phyloP scores from a whole-genome alignment of 2,888 invertebrate species.

The Agrilus biguttatus region DNA sequence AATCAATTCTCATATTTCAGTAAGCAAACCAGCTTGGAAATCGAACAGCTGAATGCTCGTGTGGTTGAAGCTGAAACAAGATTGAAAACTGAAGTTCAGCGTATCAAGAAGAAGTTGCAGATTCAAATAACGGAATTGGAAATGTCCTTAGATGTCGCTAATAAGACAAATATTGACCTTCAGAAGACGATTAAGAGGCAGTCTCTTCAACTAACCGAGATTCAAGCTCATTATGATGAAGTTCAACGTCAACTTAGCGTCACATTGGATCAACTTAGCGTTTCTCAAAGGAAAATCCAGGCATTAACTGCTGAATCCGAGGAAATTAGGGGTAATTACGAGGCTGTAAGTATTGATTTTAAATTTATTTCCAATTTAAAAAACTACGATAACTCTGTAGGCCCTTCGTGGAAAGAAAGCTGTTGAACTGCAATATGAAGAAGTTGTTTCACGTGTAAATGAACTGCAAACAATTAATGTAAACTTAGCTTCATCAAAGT shows the following conservation, averaged over 20 bases:
- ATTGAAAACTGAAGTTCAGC: conserved; percentile 87
- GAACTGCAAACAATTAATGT: conserved; percentile 92
- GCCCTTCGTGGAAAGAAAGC: conserved; percentile 83
- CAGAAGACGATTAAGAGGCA: conserved; percentile 98
- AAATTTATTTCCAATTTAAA: background rate
- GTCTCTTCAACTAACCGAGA: conserved; percentile 77
- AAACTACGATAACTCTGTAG: conserved; percentile 30
- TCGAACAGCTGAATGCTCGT: conserved; percentile 89
- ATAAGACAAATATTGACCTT: conserved; percentile 94
- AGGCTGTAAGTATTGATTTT: conserved; percentile 41
- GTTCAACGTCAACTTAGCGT: conserved; percentile 91
- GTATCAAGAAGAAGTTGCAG: conserved; percentile 98
- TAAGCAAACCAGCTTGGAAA: conserved; percentile 95
- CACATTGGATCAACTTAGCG: conserved; percentile 84
- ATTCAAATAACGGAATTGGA: conserved; percentile 95
- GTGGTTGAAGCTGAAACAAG: conserved; percentile 93
- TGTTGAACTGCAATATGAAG: conserved; percentile 82
- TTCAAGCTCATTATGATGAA: conserved; percentile 93
- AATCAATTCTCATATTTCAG: conserved; percentile 36
- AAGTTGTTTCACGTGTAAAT: conserved; percentile 80
- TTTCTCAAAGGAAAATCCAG: conserved; percentile 81
- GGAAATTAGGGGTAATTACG: conserved; percentile 85
- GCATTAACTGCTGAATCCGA: conserved; percentile 89
- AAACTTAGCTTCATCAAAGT: conserved; percentile 84
- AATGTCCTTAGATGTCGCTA: conserved; percentile 91